Evolutionary conservation across 2,113 vertebrate genomes (phyloP).

Genomic region (Caranx melampygus): DNA sequence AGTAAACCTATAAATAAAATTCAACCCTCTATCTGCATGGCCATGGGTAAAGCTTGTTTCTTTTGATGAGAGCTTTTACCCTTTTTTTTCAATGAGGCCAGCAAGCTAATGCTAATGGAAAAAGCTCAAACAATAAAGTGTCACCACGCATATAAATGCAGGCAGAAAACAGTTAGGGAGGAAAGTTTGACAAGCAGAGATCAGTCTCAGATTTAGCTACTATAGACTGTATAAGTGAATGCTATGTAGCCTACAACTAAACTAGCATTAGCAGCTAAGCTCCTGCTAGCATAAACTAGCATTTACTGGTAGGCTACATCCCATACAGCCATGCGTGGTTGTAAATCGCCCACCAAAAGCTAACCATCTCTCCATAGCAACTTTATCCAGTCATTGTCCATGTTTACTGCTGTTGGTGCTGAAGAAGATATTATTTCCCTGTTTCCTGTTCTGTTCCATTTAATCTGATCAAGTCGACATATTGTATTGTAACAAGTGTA

Average conservation of each 20-base stretch:
- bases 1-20: background rate
- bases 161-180: too few relatives aligned
- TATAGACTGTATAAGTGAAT: too few relatives aligned
- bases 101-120: background rate
- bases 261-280: too few relatives aligned
- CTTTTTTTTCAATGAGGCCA: background rate
- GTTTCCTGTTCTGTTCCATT: background rate
- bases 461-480: background rate
- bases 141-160: too few relatives aligned
- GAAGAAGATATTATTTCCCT: background rate
- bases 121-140: too few relatives aligned
- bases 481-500: background rate
- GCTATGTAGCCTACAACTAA: too few relatives aligned
- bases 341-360: background rate
- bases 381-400: background rate
- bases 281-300: too few relatives aligned
- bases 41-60: background rate
- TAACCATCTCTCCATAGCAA: background rate
- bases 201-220: too few relatives aligned
- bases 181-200: too few relatives aligned
- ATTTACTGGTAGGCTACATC: background rate
- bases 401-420: background rate
- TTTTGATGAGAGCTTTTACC: background rate
- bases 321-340: too few relatives aligned
- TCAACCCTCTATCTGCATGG: background rate